Conservation (phyloP, 2,113 vertebrate genomes). For the chimpanzee (Pan troglodytes) region DNA sequence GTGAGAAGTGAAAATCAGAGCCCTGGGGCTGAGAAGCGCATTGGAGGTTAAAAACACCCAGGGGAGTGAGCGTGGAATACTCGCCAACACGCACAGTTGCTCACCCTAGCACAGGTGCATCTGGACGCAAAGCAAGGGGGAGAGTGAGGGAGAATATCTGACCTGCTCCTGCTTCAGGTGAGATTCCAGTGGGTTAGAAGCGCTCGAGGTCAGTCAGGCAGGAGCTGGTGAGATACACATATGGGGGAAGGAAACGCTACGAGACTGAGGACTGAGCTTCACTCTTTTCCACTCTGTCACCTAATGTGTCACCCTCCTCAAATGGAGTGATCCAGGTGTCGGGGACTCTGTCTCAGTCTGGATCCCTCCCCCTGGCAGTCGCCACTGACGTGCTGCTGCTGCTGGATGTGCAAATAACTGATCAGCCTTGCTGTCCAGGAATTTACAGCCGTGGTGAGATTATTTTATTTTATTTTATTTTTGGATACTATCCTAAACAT, state of each 20-base stretch:
- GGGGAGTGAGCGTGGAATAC: too few relatives aligned
- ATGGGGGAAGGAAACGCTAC: background rate
- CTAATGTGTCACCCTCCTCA: background rate
- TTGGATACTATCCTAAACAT: background rate
- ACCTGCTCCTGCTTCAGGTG: too few relatives aligned
- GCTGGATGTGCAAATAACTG: accelerated
- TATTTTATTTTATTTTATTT: background rate
- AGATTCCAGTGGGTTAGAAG: too few relatives aligned
- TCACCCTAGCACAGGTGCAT: too few relatives aligned
- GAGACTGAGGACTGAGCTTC: background rate
- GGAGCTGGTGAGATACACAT: background rate
- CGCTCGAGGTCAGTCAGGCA: background rate
- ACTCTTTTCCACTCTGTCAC: too few relatives aligned
- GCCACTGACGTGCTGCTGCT: accelerated
- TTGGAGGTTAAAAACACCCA: background rate
- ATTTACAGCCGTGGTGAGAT: too few relatives aligned
- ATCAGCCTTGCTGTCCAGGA: background rate
- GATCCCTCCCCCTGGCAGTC: accelerated
- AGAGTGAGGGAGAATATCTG: too few relatives aligned
- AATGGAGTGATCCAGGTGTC: background rate
- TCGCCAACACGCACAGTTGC: too few relatives aligned
- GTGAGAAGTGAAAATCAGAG: too few relatives aligned
- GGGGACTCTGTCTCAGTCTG: too few relatives aligned
- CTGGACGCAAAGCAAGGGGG: background rate
- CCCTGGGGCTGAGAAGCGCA: background rate